A percentile compares a stretch with the other conserved stretches of the same genome.
These are phyloP conservation scores for Belonocnema kinseyi DNA, from an alignment of 1,140 invertebrate genomes.

Conservation along the genomic window DNA sequence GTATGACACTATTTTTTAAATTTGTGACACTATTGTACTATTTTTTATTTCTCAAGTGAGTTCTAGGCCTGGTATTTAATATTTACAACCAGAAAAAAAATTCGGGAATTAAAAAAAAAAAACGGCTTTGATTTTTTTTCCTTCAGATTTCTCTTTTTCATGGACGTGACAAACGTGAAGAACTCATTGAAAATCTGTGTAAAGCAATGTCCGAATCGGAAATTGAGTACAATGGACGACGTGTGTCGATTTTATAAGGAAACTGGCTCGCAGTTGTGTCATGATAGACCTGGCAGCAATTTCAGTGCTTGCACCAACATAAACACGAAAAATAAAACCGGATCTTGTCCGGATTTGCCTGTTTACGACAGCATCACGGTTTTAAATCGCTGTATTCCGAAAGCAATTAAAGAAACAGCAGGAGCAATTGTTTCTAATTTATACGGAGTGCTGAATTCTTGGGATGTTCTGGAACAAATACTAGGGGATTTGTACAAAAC, in stretches of 20 bases:
- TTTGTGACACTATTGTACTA: too few relatives aligned
- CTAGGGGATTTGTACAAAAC: conserved; percentile 91
- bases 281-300: conserved; percentile 76
- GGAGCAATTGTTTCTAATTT: conserved; percentile 81
- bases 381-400: conserved; percentile 91
- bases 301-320: conserved; percentile 70
- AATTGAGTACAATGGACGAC: conserved; percentile 80
- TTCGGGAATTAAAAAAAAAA: too few relatives aligned
- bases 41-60: too few relatives aligned
- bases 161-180: conserved; percentile 86
- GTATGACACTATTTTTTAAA: too few relatives aligned
- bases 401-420: conserved; percentile 78
- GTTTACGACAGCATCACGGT: conserved; percentile 86
- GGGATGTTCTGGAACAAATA: conserved; percentile 91
- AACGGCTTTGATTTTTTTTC: conserved; percentile 38
- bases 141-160: conserved; percentile 87
- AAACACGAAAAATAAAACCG: conserved; percentile 78
- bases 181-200: conserved; percentile 92
- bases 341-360: conserved; percentile 84
- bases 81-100: too few relatives aligned
- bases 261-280: conserved; percentile 85
- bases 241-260: conserved; percentile 84
- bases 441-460: conserved; percentile 89
- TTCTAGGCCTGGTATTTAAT: too few relatives aligned
- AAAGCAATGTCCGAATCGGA: conserved; percentile 86